These are phyloP conservation scores for Pachycephala philippinensis DNA, from an alignment of 2,113 vertebrate species.

Conservation along the genomic window DNA sequence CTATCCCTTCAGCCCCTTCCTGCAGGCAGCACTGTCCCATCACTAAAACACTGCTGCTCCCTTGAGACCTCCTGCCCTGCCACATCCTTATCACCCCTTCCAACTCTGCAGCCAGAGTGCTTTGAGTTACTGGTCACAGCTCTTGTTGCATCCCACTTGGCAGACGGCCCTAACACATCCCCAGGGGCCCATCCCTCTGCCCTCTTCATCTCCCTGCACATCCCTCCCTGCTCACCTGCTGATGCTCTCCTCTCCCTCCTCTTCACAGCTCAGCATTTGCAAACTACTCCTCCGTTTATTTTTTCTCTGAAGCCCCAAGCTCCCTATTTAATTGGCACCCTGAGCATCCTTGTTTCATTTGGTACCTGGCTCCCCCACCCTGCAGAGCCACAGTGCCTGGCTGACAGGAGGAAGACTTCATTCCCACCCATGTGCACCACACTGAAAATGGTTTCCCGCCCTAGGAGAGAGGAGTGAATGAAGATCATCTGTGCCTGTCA, in stretches of 20 bases:
- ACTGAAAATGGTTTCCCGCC: neutral
- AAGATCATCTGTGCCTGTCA: slow-evolving; percentile 49
- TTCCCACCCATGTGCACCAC: neutral
- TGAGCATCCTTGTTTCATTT: neutral
- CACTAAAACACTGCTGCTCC: neutral
- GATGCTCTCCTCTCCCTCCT: neutral
- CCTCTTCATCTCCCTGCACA: neutral
- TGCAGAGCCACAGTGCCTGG: neutral
- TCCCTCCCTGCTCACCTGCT: neutral
- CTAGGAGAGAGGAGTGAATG: slow-evolving; percentile 35
- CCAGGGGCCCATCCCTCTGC: neutral
- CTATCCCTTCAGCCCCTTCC: neutral
- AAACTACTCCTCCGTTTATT: neutral
- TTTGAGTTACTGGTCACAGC: neutral
- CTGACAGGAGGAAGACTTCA: slow-evolving; percentile 10
- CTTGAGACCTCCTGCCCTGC: neutral
- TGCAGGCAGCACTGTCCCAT: neutral
- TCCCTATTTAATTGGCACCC: neutral
- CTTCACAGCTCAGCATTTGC: neutral
- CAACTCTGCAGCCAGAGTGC: neutral
- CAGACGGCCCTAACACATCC: neutral
- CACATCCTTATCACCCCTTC: neutral
- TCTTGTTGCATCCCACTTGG: neutral
- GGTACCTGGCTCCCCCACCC: neutral
- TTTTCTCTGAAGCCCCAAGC: neutral